These are phyloP conservation scores for Stenodera caucasica DNA, from an alignment of 2,888 invertebrate species.

Conservation along the genomic window DNA sequence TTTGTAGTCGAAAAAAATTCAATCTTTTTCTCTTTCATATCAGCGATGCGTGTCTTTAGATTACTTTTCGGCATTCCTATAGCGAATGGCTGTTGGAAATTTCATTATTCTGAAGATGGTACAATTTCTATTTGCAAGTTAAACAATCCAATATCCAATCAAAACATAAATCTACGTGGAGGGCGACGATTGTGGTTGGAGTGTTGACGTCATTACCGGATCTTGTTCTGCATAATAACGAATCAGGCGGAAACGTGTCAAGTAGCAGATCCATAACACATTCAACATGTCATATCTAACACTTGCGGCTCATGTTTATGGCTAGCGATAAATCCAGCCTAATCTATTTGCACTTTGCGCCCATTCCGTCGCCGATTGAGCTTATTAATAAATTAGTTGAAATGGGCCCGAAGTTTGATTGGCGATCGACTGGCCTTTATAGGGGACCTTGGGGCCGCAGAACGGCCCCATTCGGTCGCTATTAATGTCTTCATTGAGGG, in stretches of 20 bases:
- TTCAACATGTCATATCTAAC: constrained; percentile 25
- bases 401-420: no score
- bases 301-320: constrained; percentile 21
- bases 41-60: no score
- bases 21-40: no score
- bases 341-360: constrained; percentile 19
- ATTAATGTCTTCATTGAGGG: constrained; percentile 33
- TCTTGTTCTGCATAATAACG: background rate
- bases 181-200: background rate
- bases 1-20: no score
- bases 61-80: no score
- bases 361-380: no score
- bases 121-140: constrained; percentile 8
- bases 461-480: constrained; percentile 9
- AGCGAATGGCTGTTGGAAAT: background rate
- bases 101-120: background rate
- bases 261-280: background rate
- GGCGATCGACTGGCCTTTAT: background rate
- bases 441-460: background rate
- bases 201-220: background rate
- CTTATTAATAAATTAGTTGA: no score
- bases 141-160: constrained; percentile 11
- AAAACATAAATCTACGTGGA: constrained; percentile 6
- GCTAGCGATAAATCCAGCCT: constrained; percentile 21
- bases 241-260: constrained; percentile 7